These are phyloP conservation scores for Haliclona indistincta DNA, from an alignment of 37 sponge, comb jelly and placozoan species.

Conservation along the genomic window DNA sequence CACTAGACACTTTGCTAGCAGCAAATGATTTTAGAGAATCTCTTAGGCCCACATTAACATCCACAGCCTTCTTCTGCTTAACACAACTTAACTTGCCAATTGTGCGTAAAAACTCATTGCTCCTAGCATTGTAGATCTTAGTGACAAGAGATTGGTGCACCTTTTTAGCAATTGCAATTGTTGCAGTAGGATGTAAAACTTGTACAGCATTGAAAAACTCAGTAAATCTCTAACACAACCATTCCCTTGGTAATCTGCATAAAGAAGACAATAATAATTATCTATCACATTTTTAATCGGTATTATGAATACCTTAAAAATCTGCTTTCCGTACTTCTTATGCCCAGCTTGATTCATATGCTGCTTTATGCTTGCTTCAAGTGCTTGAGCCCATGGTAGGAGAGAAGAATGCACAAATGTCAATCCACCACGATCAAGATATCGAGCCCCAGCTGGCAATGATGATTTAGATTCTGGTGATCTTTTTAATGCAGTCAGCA, in stretches of 20 bases:
- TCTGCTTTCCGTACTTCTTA: background rate
- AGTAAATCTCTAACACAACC: background rate
- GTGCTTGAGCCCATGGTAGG: conserved; percentile 1
- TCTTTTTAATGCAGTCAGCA: too few species aligned
- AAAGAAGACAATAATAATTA: background rate
- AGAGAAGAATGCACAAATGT: background rate
- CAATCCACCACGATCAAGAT: conserved; percentile 1
- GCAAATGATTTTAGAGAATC: conserved; percentile 20
- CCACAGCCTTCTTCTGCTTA: background rate
- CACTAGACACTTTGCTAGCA: background rate
- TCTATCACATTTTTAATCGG: background rate
- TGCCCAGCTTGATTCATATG: background rate
- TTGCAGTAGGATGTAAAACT: background rate
- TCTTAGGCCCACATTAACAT: conserved; percentile 5
- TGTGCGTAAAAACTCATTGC: conserved; percentile 13
- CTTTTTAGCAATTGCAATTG: background rate
- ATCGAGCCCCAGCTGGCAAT: too few species aligned
- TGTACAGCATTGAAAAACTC: background rate
- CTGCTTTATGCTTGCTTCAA: background rate
- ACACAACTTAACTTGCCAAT: background rate
- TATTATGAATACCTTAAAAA: background rate
- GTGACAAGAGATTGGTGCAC: background rate
- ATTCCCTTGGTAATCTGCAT: background rate
- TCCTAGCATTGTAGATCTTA: conserved; percentile 16
- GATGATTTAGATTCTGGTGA: too few species aligned